These are phyloP conservation scores for Apodemia zela DNA, from an alignment of 2,888 invertebrate species.

Conservation along the genomic window DNA sequence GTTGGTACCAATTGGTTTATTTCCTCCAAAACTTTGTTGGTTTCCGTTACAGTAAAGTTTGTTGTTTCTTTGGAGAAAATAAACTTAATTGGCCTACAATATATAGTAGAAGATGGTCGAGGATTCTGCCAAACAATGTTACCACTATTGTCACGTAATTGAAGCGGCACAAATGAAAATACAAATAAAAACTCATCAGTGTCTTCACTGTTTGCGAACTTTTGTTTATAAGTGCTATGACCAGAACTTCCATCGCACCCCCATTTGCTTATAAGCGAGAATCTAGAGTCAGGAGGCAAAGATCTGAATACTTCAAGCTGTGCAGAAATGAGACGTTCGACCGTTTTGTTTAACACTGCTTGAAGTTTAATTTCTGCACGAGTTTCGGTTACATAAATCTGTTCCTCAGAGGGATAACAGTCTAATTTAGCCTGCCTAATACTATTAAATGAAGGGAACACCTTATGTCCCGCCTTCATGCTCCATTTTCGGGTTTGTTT, in stretches of 20 bases:
- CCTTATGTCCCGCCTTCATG: background rate
- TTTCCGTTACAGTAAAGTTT: background rate
- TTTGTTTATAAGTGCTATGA: background rate
- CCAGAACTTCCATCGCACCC: background rate
- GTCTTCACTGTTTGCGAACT: background rate
- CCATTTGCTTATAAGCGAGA: background rate
- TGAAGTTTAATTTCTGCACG: background rate
- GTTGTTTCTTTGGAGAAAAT: background rate
- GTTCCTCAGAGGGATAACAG: too few species aligned
- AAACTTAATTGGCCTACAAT: background rate
- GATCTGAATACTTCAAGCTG: background rate
- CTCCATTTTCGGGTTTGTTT: background rate
- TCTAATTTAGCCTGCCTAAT: too few species aligned
- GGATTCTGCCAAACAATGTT: too few species aligned
- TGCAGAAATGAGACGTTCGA: background rate
- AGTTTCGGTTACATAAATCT: too few species aligned
- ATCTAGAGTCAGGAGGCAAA: background rate
- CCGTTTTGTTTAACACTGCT: background rate
- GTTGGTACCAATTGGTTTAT: background rate
- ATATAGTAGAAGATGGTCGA: too few species aligned
- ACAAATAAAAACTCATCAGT: background rate
- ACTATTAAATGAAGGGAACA: too few species aligned
- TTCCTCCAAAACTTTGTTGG: background rate
- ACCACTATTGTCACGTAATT: background rate
- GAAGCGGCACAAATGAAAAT: background rate